Evolutionary conservation across 2,797 vertebrate genomes (phyloP), one percentile per base, ranked within the genome.

Genomic region (Poeciliopsis gracilis): DNA sequence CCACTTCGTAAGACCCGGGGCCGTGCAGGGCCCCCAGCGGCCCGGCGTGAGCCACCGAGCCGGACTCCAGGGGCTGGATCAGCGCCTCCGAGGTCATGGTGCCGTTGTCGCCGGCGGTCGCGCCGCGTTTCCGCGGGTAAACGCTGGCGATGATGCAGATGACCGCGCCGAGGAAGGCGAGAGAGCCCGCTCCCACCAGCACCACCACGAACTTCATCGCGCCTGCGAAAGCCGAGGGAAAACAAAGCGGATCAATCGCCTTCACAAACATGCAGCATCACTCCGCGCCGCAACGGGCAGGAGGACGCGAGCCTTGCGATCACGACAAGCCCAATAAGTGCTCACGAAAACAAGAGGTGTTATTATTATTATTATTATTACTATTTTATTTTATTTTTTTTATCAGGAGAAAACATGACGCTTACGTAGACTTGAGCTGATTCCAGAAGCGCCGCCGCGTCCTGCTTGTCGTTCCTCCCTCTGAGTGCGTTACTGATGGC

Each of bases 121-220:
- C 85, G 72, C 90, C 94, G 55, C 84, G 92, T 82, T 95, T 96
- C 72, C 97, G 96, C 38, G 97, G 97, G 89, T 97, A 97, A 88
- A 98, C 97, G 84, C 97, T 98, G 92, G 97, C 97, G 84, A 98
- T 93, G 94, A 99, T 98, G 96, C 97, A 98, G 92, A 98, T 97
- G 91, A 97, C 96, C 80, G 96, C 97, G 82, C 97, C 97, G 81
- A 98, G 97, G 93, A 98, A 97, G 89, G 97, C 98, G 93, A 98
- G 94, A 87, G 96, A 93, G 89, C 97, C 97, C 84, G 97, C 97
- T 92, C 96, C 97, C 88, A 98, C 96, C 46, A 99, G 94, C 77
- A 99, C 96, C 83, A 97, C 96, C 91, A 98, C 94, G 93, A 98
- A 98, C 97, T 99, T 99, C 98, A 99, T 98, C 77, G 79, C 93